Percentiles rank a stretch among this genome's conserved stretches.
Conservation (phyloP, 2,797 vertebrate species). For the Onychomys leucogaster region DNA sequence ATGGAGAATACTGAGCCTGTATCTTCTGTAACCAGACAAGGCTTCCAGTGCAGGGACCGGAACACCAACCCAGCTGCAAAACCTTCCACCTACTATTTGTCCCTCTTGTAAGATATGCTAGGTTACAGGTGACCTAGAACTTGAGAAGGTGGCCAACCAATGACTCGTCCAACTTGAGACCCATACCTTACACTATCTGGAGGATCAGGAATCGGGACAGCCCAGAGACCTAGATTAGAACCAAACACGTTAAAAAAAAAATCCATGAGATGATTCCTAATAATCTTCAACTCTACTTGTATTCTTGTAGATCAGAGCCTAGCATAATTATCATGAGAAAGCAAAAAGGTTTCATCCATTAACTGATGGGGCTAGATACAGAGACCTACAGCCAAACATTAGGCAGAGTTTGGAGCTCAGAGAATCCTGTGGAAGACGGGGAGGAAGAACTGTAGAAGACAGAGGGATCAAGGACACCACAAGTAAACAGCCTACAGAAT, state of each 20-base stretch:
- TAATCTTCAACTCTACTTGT: not conserved
- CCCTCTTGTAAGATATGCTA: not conserved
- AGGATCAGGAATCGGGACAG: not conserved
- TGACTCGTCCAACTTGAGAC: not conserved
- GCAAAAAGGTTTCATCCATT: not conserved
- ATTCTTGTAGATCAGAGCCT: not conserved
- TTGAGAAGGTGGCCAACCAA: not conserved
- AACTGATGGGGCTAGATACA: not conserved
- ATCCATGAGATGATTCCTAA: not conserved
- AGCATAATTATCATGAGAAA: not conserved
- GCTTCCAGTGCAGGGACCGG: not conserved
- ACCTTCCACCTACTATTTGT: not conserved
- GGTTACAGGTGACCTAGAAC: not conserved
- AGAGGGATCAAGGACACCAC: no score
- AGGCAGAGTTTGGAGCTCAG: no score
- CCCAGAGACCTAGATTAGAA: not conserved
- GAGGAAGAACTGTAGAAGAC: no score
- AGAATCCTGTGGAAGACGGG: no score
- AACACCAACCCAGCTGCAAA: not conserved
- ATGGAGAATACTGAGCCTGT: not conserved
- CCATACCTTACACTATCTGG: no score
- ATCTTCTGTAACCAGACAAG: not conserved
- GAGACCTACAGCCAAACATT: not conserved
- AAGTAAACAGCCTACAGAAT: no score
- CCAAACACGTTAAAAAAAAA: no score